Evolutionary conservation across 2,888 invertebrate species (phyloP), one percentile per base, ranked within the genome.

Genomic region (Portevinia maculata): DNA sequence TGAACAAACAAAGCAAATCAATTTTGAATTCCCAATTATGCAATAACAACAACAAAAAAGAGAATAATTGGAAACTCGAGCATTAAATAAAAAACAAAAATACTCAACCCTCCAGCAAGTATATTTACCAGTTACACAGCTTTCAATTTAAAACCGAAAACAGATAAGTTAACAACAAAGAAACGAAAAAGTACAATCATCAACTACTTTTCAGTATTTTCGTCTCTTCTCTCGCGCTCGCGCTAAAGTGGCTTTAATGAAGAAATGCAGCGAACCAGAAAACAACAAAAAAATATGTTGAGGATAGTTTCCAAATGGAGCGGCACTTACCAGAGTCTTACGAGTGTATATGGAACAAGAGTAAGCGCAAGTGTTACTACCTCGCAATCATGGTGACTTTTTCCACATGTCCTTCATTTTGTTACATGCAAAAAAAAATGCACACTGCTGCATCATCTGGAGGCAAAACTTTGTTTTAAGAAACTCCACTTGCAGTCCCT

Each of bases 271-370:
- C 28, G 39, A 28, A 17, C 62, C 41, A 60, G 21, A 15, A 19
- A 4, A 8, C 34, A 19, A 55, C 17, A 19, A 39, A 37, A 37
- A 21, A 28, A 17, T 4, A 15, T 53, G 65, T 53, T 9, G 48
- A 30, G 57, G 19, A 7, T 15, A 48, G 57, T 69, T 57, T 48
- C 69, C 57, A 69, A 69, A 69, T 48, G 48, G 37, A 69, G 48
- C 60, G 21, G 28, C 39, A 44, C 41, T 44, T 41, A 19, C 28
- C 44, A 19, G 28, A 46, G 67, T 55, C 11, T 32, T 50, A 6
- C 44, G n/a, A n/a, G n/a, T 69, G 1, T 44, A 70, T 39, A 57
- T 70, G 57, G 52, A 71, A 64, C 44, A 71, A 64, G 70, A 64
- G 57, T 59, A 64, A 70, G 59, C 52, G 65, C 59, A 52, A 44